These are phyloP conservation scores for Hirtodrosophila confusa DNA, from an alignment of 2,888 invertebrate genomes.

Conservation along the genomic window DNA sequence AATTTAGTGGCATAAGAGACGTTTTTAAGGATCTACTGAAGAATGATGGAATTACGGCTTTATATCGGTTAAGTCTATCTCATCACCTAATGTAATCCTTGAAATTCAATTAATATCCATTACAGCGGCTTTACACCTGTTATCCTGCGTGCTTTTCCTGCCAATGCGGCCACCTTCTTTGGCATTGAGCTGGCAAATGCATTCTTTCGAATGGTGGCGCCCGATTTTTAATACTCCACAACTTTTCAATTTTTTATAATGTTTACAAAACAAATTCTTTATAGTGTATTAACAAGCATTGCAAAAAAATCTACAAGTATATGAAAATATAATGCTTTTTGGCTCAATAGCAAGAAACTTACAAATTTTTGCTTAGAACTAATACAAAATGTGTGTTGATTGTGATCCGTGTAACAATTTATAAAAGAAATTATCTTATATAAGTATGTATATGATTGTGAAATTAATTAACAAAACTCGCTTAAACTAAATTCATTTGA, in stretches of 20 bases:
- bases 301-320: constrained; percentile 13
- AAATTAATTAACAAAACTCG: constrained; percentile 20
- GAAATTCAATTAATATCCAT: background rate
- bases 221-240: constrained; percentile 43
- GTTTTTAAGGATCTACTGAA: constrained; percentile 93
- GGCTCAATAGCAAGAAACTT: constrained; percentile 30
- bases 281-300: constrained; percentile 10
- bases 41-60: constrained; percentile 93
- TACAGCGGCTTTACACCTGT: constrained; percentile 93
- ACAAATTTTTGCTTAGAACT: constrained; percentile 35
- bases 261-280: constrained; percentile 16
- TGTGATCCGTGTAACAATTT: constrained; percentile 45
- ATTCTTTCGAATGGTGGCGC: constrained; percentile 85
- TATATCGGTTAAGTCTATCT: constrained; percentile 87
- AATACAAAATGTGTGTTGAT: constrained; percentile 45
- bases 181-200: constrained; percentile 94
- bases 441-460: constrained; percentile 12
- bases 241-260: background rate
- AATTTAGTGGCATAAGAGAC: constrained; percentile 95
- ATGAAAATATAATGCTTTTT: constrained; percentile 18
- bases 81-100: no score
- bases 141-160: constrained; percentile 98
- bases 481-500: constrained; percentile 9
- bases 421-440: constrained; percentile 36
- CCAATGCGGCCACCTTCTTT: constrained; percentile 99